Percentiles rank a stretch among this genome's conserved stretches.
phyloP scores from a whole-genome alignment of 2,888 invertebrate species.

The Drepana falcataria region DNA sequence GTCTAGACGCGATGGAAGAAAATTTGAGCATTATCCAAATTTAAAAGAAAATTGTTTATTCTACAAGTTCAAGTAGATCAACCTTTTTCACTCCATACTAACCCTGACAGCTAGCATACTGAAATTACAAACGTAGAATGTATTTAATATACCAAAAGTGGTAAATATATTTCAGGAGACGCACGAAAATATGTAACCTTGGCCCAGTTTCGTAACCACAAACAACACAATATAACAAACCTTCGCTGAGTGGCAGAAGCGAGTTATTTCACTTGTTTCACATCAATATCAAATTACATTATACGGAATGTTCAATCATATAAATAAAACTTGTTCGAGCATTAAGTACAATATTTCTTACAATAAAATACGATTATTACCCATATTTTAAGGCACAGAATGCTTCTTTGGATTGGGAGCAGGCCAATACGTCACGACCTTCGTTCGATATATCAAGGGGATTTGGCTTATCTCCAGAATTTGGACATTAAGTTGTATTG shows the following conservation, averaged over 20 bases:
- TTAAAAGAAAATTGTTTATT: too few relatives aligned
- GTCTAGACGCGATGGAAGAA: too few relatives aligned
- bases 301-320: too few relatives aligned
- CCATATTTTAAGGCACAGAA: not conserved
- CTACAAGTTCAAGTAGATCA: too few relatives aligned
- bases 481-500: conserved; percentile 1
- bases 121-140: too few relatives aligned
- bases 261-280: conserved; percentile 16
- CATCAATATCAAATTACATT: too few relatives aligned
- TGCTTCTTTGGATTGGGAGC: not conserved
- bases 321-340: too few relatives aligned
- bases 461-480: conserved; percentile 2
- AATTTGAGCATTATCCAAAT: too few relatives aligned
- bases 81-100: too few relatives aligned
- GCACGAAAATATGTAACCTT: conserved; percentile 18
- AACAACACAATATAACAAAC: conserved; percentile 15
- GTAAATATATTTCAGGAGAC: conserved; percentile 21
- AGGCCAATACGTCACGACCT: not conserved
- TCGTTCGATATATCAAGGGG: not conserved
- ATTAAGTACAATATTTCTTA: not conserved
- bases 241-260: conserved; percentile 1
- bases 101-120: too few relatives aligned
- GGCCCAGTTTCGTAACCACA: conserved; percentile 26
- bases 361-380: too few relatives aligned
- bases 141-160: not conserved